Conservation (phyloP, 2,888 invertebrate genomes). For the Trachelus troglodyta region DNA sequence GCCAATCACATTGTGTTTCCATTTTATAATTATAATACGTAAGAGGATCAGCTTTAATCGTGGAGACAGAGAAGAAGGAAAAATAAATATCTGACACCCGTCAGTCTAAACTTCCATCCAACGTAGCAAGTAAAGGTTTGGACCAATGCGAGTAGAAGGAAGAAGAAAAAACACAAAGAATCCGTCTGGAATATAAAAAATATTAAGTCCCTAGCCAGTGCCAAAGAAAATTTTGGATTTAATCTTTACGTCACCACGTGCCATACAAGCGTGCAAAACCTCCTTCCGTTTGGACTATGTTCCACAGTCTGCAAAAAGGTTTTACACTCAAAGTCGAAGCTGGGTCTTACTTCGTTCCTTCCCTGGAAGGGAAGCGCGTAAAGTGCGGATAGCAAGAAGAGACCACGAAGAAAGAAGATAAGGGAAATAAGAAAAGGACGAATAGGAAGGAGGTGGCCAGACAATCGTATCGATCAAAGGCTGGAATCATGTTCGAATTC, state of each 20-base stretch:
- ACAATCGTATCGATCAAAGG: neutral
- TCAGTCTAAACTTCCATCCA: neutral
- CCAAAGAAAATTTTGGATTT: neutral
- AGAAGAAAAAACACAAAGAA: neutral
- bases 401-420: neutral
- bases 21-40: neutral
- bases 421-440: neutral
- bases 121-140: neutral
- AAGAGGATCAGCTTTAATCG: neutral
- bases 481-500: neutral
- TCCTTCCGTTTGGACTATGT: neutral
- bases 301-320: neutral
- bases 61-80: neutral
- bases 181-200: neutral
- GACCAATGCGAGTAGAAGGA: neutral
- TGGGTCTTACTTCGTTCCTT: neutral
- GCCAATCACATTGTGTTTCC: neutral
- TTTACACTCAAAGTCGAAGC: neutral
- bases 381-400: neutral
- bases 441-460: neutral
- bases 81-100: neutral
- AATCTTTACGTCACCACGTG: neutral
- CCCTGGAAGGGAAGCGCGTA: neutral
- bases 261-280: neutral
- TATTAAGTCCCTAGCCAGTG: neutral